Percentiles rank a stretch among this genome's conserved stretches.
phyloP scores from a whole-genome alignment of 2,113 vertebrate species.

The Chloebia gouldiae region DNA sequence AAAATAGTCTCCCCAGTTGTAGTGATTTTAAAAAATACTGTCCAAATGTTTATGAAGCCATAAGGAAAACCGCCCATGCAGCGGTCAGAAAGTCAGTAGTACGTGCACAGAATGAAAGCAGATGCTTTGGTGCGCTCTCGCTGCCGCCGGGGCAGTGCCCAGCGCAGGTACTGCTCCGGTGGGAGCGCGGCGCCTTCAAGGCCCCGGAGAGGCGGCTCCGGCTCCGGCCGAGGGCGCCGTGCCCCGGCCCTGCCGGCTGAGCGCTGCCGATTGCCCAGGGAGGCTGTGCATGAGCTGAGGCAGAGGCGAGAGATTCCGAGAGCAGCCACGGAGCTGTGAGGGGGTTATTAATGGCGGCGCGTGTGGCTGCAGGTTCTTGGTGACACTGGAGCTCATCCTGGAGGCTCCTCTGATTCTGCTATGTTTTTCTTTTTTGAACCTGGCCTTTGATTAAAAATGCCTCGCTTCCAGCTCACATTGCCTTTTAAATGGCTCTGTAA shows the following conservation, averaged over 20 bases:
- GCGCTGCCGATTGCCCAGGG: neutral
- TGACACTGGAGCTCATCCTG: neutral
- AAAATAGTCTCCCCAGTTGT: neutral
- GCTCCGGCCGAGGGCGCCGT: neutral
- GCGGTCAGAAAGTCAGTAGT: neutral
- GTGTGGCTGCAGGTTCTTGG: neutral
- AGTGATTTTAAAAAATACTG: neutral
- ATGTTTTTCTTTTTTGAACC: conserved; percentile 7
- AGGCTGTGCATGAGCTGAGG: neutral
- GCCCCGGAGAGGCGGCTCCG: accelerated
- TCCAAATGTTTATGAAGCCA: neutral
- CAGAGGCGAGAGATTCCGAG: neutral
- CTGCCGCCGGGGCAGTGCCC: neutral
- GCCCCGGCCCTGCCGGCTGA: accelerated
- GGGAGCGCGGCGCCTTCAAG: neutral
- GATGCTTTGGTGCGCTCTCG: neutral
- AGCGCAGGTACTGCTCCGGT: accelerated
- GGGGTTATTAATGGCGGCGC: neutral
- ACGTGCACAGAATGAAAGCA: neutral
- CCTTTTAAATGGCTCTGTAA: conserved; percentile 61
- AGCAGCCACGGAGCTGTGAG: neutral
- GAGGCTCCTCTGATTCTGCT: neutral
- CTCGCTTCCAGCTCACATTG: conserved; percentile 35
- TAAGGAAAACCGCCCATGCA: neutral
- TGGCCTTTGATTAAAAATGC: conserved; percentile 53